These are phyloP conservation scores for Siphamia tubifer DNA, from an alignment of 2,113 vertebrate genomes.

Conservation along the genomic window DNA sequence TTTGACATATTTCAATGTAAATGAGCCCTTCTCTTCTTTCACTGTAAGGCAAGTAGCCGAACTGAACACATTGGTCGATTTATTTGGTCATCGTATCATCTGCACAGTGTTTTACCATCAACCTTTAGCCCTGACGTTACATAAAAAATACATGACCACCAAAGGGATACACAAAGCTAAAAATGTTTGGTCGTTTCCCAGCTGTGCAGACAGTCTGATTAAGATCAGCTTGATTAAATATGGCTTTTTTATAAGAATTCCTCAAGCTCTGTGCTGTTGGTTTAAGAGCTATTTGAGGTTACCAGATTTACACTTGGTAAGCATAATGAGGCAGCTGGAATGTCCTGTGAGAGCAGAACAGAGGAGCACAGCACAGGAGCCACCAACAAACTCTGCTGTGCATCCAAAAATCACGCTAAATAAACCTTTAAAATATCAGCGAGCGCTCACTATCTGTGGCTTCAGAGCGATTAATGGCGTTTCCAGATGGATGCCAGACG, in stretches of 20 bases:
- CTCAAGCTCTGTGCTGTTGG: constrained; percentile 44
- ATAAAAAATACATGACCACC: background rate
- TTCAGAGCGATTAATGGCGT: constrained; percentile 7
- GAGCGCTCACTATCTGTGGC: constrained; percentile 14
- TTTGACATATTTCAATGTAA: constrained; percentile 24
- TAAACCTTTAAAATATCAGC: constrained; percentile 32
- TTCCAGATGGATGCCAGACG: constrained; percentile 55
- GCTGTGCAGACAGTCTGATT: constrained; percentile 42
- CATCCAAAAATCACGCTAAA: constrained; percentile 20
- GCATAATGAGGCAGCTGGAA: constrained; percentile 60
- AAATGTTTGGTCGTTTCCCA: constrained; percentile 2
- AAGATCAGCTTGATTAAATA: constrained; percentile 47
- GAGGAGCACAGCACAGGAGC: constrained; percentile 13
- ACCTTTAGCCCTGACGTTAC: background rate
- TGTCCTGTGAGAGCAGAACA: constrained; percentile 20
- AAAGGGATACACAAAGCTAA: constrained; percentile 4
- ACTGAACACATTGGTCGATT: constrained; percentile 1
- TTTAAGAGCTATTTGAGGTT: constrained; percentile 70
- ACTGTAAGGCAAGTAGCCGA: background rate
- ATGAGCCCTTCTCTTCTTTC: background rate
- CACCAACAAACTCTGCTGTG: background rate
- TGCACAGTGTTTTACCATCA: background rate
- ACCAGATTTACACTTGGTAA: constrained; percentile 55
- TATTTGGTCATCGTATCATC: background rate
- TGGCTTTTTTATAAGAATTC: constrained; percentile 62